Conservation (phyloP, 2,113 vertebrate species). For the Malurus elegans region DNA sequence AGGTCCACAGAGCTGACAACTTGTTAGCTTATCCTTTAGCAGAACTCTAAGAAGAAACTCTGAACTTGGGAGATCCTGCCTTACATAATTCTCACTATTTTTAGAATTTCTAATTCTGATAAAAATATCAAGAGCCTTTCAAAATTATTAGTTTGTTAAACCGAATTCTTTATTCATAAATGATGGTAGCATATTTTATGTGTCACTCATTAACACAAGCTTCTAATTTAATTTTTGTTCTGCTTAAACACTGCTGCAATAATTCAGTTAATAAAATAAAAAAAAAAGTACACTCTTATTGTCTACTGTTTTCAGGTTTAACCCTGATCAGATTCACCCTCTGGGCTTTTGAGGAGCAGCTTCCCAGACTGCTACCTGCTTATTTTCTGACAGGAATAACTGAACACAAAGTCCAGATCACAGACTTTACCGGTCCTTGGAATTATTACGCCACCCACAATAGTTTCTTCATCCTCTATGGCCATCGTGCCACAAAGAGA, state of each 20-base stretch:
- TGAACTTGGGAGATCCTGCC: neutral
- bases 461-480: accelerated
- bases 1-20: neutral
- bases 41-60: neutral
- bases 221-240: neutral
- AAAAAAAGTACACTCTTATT: neutral
- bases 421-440: neutral
- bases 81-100: neutral
- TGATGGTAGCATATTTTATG: neutral
- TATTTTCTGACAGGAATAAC: neutral
- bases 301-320: neutral
- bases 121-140: neutral
- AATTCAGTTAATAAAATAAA: neutral
- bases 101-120: neutral
- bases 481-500: neutral
- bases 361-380: neutral
- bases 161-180: neutral
- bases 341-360: neutral
- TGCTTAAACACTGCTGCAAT: neutral
- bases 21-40: neutral
- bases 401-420: neutral
- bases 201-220: neutral
- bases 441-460: neutral
- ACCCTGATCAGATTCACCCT: neutral
- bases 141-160: neutral